Percentiles rank a stretch among this genome's conserved stretches.
Conservation (phyloP, 2,797 vertebrate genomes). For the Pteropus rufus region DNA sequence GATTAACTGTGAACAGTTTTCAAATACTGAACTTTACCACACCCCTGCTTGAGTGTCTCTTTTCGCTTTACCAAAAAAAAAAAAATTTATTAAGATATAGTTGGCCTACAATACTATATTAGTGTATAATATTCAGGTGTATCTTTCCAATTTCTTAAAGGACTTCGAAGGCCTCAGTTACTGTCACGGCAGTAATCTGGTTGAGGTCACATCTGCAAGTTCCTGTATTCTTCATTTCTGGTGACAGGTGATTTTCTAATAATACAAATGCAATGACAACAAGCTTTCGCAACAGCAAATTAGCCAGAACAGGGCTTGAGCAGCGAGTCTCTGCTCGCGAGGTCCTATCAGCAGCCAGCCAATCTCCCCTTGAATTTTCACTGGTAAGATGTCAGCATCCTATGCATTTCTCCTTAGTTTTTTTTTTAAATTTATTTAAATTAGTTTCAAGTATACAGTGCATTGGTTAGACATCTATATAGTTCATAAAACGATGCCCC, state of each 20-base stretch:
- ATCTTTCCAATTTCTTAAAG: neutral
- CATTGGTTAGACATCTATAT: too few relatives aligned
- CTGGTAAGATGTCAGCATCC: neutral
- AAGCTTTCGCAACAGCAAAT: neutral
- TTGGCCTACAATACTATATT: neutral
- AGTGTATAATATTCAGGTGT: neutral
- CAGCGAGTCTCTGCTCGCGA: rapidly evolving
- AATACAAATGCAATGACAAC: neutral
- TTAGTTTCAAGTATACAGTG: too few relatives aligned
- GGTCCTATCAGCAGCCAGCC: too few relatives aligned
- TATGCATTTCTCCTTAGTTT: neutral
- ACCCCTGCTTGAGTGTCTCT: neutral
- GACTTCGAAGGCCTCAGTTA: neutral
- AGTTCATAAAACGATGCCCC: too few relatives aligned
- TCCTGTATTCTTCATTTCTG: neutral
- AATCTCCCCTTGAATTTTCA: neutral
- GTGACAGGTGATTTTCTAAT: neutral
- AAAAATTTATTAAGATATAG: neutral
- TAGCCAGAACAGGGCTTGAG: neutral
- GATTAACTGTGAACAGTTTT: neutral
- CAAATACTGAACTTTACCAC: neutral
- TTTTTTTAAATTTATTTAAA: too few relatives aligned
- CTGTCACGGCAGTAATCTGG: too few relatives aligned
- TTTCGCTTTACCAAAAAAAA: neutral
- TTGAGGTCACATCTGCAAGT: neutral